Evolutionary conservation across 2,113 vertebrate genomes (phyloP).

Genomic region (Clinocottus analis): DNA sequence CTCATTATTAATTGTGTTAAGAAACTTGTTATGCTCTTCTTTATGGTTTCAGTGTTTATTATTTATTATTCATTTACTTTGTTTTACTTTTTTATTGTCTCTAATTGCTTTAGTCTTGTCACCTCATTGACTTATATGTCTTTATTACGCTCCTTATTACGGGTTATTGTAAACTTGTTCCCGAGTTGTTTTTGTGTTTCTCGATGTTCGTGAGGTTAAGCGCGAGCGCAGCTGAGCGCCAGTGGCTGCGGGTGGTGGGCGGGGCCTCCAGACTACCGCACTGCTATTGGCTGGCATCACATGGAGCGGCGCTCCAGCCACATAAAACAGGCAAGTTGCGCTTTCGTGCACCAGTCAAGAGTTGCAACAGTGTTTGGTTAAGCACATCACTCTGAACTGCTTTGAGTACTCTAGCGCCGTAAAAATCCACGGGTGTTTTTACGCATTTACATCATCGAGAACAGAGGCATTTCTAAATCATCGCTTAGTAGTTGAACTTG

Average conservation of each 20-base stretch:
- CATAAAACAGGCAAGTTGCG: conserved; percentile 61
- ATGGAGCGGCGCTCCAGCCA: not conserved
- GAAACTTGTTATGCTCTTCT: not conserved
- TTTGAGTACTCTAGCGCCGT: not conserved
- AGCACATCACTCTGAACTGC: no score
- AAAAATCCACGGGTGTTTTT: not conserved
- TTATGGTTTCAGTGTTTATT: not conserved
- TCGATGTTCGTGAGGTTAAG: not conserved
- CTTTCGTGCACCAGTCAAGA: conserved; percentile 31
- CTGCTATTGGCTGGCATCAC: conserved; percentile 38
- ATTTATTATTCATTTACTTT: not conserved
- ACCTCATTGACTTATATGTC: no score
- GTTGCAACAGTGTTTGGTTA: not conserved
- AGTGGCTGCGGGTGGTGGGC: conserved; percentile 7
- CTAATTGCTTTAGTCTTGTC: not conserved
- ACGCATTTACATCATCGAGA: not conserved
- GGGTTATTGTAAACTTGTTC: not conserved
- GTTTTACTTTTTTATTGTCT: not conserved
- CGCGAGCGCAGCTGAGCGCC: conserved; percentile 16
- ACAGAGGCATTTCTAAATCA: not conserved
- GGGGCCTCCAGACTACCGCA: not conserved
- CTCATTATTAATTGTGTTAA: no score
- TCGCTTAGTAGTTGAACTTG: not conserved
- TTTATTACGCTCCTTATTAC: not conserved
- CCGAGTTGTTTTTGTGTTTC: conserved; percentile 41